Evolutionary conservation across 2,888 invertebrate genomes (phyloP), one percentile per base, ranked within the genome.

Genomic region (Esperia sulphurella): DNA sequence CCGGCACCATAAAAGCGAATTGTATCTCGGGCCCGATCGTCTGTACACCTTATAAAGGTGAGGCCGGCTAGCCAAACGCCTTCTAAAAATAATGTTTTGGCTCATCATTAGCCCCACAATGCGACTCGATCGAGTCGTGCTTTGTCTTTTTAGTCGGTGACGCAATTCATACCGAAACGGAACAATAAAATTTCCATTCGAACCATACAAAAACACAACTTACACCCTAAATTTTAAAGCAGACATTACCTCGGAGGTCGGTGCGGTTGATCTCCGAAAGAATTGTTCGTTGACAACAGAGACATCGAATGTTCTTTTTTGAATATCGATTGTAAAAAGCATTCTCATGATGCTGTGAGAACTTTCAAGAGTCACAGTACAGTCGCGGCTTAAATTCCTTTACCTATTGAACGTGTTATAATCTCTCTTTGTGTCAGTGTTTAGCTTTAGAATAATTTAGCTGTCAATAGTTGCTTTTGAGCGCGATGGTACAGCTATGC

Each of bases 101-200:
- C 81, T 83, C 85, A 84, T 86, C 82, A 84, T 83, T 83, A 83
- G 74, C 68, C 59, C 71, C 62, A 80, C 82, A 78, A 83, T 79
- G 70, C 79, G 75, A 74, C 71, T 66, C 74, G 77, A 80, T 81
- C 83, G 78, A n/a, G 68, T 69, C 78, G 70, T 75, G 84, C 84
- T 86, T 87, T 88, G 88, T 89, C 87, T 87, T 86, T 87, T 87
- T 83, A 74, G 81, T 72, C 78, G 85, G 78, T 89, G 89, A 89
- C 89, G 89, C 83, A 89, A 89, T 80, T 78, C 82, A 75, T 75
- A 71, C 80, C 79, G 68, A 79, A 79, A 83, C 74, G 74, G 78
- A 83, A 83, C 85, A 79, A 81, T 79, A 76, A 78, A 82, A 76
- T 70, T 59, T 53, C 49, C 51, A 53, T 48, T 49, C 40, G 14